A percentile compares a stretch with the other conserved stretches of the same genome.
These are phyloP conservation scores for Ophion obscuratus DNA, from an alignment of 2,888 invertebrate genomes.

Conservation along the genomic window DNA sequence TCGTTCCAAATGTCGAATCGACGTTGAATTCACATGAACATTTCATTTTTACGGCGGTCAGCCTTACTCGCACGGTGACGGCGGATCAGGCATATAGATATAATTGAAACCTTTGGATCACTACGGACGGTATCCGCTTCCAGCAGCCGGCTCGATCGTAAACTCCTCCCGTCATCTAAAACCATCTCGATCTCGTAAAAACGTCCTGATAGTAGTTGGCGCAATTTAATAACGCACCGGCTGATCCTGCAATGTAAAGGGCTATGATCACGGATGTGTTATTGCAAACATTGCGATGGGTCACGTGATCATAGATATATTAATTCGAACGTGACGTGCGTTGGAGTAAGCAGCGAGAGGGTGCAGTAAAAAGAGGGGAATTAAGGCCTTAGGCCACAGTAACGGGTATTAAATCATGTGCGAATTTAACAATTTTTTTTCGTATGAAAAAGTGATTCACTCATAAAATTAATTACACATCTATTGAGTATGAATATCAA, in stretches of 20 bases:
- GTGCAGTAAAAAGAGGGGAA: not conserved
- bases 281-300: not conserved
- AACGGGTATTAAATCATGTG: no score
- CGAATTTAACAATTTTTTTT: no score
- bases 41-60: no score
- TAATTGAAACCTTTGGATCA: conserved; percentile 8
- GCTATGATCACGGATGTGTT: not conserved
- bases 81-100: not conserved
- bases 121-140: not conserved
- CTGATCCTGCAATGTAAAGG: conserved; percentile 36
- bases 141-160: conserved; percentile 50
- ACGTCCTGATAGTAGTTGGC: not conserved
- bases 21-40: no score
- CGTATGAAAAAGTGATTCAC: no score
- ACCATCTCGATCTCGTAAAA: conserved; percentile 32
- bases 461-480: no score
- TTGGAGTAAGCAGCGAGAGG: not conserved
- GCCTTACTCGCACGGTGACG: no score
- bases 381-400: no score
- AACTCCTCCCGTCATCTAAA: conserved; percentile 23
- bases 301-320: conserved; percentile 6
- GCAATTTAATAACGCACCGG: conserved; percentile 18
- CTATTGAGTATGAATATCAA: no score
- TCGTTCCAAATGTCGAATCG: no score
- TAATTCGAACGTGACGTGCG: conserved; percentile 11